Evolutionary conservation across 2,113 vertebrate genomes (phyloP).

Genomic region (Glaucidium brasilianum): DNA sequence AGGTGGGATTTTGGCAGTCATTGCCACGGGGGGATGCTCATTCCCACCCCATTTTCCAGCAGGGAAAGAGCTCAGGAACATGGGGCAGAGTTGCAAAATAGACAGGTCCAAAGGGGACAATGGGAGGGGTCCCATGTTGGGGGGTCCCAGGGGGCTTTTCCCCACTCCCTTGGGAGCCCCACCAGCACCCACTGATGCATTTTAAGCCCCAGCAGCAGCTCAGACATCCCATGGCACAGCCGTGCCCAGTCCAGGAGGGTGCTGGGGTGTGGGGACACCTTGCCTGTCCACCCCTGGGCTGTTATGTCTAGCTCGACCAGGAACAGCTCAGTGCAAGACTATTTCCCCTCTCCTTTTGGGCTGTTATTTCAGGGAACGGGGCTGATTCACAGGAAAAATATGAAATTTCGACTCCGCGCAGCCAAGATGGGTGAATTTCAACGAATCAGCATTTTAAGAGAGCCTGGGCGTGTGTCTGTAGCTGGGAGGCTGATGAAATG

Average conservation of each 20-base stretch:
- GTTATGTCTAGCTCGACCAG: not conserved
- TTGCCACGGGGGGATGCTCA: not conserved
- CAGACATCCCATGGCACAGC: not conserved
- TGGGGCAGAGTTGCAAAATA: not conserved
- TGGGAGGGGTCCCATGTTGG: rapidly evolving
- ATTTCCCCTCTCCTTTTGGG: constrained; percentile 45
- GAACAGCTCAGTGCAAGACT: constrained; percentile 3
- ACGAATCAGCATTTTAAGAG: constrained; percentile 68
- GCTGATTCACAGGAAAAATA: constrained; percentile 67
- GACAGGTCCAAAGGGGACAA: not conserved
- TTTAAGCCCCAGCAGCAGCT: not conserved
- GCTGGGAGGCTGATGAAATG: constrained; percentile 65
- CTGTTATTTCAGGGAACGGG: constrained; percentile 48
- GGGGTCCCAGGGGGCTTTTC: not conserved
- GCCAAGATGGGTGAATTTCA: constrained; percentile 62
- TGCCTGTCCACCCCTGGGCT: not conserved
- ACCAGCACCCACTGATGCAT: not conserved
- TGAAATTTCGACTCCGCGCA: constrained; percentile 42
- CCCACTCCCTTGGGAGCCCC: not conserved
- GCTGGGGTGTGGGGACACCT: not conserved
- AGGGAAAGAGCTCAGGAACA: not conserved
- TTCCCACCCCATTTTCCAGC: not conserved
- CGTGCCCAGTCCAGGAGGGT: not conserved
- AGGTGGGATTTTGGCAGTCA: not conserved
- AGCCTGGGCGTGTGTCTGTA: constrained; percentile 61